Evolutionary conservation across 2,797 vertebrate genomes (phyloP), one percentile per base, ranked within the genome.

Genomic region (Anas bahamensis): DNA sequence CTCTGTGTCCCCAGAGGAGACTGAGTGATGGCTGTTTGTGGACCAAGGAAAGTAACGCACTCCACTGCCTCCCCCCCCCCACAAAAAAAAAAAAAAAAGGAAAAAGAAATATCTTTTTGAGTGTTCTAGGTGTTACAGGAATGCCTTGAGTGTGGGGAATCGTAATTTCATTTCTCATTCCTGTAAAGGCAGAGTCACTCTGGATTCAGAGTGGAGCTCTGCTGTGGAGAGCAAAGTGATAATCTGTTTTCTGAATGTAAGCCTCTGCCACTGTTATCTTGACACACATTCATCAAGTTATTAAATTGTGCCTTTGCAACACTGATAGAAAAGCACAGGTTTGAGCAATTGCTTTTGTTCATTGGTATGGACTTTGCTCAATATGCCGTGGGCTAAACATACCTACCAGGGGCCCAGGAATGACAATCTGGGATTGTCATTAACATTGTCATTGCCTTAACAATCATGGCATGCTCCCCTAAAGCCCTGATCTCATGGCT

Each of bases 211-310:
- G 13, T 2, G 4, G 13, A 48, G 4, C 0, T 31, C 28, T 77
- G 23, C 28, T 42, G 15, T 11, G 8, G 13, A 84, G 56, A 81
- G 16, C 23, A 86, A 88, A 50, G 17, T 61, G 13, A 79, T 37
- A 17, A 87, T 3, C 19, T 4, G 0, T 14, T 57, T 69, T 59
- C 59, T 65, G 37, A 88, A 18, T 65, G 17, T 78, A 41, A 65
- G 46, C 22, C 6, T 39, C 33, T 63, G 2, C 6, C 16, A 55
- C 61, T 70, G 13, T 29, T 74, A 31, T 65, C 37, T 50, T 65
- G 28, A 41, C 24, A 16, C 29, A 44, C 0, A 1, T 75, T 39
- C 1, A 0, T 11, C 9, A 9, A n/a, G 31, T 52, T 24, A 63
- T 57, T 31, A 71, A 42, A 48, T 19, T 53, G 23, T 22, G 24